Evolutionary conservation across 2,888 invertebrate species (phyloP), one percentile per base, ranked within the genome.

Genomic region (Macrophya alboannulata): DNA sequence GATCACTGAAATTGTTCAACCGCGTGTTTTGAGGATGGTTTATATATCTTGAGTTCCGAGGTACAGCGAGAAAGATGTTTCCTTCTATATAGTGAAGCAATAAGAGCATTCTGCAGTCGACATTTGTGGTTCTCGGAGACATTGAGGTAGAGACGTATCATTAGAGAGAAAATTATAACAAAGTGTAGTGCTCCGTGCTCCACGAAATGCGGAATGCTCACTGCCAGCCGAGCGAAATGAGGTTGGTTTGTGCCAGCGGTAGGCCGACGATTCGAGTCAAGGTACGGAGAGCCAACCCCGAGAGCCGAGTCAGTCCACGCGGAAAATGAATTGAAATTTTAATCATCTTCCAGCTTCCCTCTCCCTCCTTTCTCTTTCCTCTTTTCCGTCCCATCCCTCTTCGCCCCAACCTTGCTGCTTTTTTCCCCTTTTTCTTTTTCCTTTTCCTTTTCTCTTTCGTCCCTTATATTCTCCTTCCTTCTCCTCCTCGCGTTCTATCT

Each of bases 251-350:
- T 55, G 55, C 81, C 65, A 40, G 48, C 12, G 51, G 55, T 55
- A 37, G 79, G 43, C 79, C 81, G 77, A 81, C 74, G 81, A 71
- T 45, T 71, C 71, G 82, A 84, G 86, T 71, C 85, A 81, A 74
- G 74, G 74, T 45, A 74, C 62, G 43, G n/a, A 12, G 79, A 79
- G 59, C n/a, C 43, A 43, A 81, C 59, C 37, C 71, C 31, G 83
- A 86, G 89, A 89, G 89, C 90, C 89, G 90, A 90, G 89, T 89
- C 90, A 90, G 89, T 90, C 88, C 89, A 89, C 89, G 89, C 88
- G 89, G 89, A 90, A 90, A 91, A 90, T 89, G 90, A 90, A 91
- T 91, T 91, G 89, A 90, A 91, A 91, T 91, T 91, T 91, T 90
- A 91, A 91, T 91, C 89, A 89, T 86, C 89, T 88, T 87, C 88